A percentile compares a stretch with the other conserved stretches of the same genome.
phyloP scores from a whole-genome alignment of 2,888 invertebrate genomes.

The Caenorhabditis uteleia region DNA sequence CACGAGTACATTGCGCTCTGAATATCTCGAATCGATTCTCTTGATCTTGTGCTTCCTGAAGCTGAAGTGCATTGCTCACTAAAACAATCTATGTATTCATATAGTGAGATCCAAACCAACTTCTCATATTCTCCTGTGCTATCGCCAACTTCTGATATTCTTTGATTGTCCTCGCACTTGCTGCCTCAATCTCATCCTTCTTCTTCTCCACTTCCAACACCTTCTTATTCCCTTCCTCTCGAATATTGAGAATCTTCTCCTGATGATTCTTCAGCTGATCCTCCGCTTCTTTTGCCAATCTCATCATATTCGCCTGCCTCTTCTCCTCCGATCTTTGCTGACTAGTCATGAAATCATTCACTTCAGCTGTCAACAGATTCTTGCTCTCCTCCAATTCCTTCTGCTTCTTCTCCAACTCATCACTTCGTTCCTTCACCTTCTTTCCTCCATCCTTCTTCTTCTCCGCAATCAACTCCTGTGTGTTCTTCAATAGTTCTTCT shows the following conservation, averaged over 20 bases:
- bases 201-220: background rate
- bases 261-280: background rate
- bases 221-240: conserved; percentile 1
- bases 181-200: background rate
- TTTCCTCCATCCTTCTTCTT: background rate
- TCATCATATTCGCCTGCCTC: background rate
- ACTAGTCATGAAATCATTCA: background rate
- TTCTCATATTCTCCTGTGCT: too few species aligned
- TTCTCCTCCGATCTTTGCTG: background rate
- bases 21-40: too few species aligned
- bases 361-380: background rate
- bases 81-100: too few species aligned
- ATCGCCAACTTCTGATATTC: background rate
- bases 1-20: too few species aligned
- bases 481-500: conserved; percentile 4
- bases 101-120: too few species aligned
- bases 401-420: background rate
- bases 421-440: conserved; percentile 1
- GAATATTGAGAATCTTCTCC: background rate
- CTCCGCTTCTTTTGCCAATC: background rate
- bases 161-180: background rate
- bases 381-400: background rate
- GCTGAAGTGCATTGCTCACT: too few species aligned
- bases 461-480: conserved; percentile 1
- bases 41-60: too few species aligned